Evolutionary conservation across 2,797 vertebrate species (phyloP), one percentile per base, ranked within the genome.

Genomic region (Sphaeramia orbicularis): DNA sequence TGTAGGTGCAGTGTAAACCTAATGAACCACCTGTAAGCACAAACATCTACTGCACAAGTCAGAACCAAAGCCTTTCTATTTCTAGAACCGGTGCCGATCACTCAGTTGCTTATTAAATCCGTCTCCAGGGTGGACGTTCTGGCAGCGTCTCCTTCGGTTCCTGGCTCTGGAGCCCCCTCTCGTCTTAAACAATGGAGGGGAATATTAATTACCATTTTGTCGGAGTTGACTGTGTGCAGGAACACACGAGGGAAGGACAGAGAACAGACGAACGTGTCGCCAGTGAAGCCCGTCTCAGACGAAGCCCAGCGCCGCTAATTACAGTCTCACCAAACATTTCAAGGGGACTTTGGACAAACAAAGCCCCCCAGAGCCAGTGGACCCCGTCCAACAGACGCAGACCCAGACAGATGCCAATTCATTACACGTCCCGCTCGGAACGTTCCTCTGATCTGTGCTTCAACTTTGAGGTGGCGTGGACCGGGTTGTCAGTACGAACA

Each of bases 201-300:
- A 87, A 90, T 92, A 92, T 91, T 92, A 91, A 93, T 92, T 93
- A 90, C 68, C 71, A 74, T 90, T 93, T 91, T 86, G 73, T 91
- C 88, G 58, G 80, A 86, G 88, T 83, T 86, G 80, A 90, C 69
- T 81, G 78, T 71, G 73, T 76, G 74, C 76, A 63, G 45, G 70
- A 76, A 65, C 74, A 80, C 85, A 87, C 79, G 32, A 55, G 89
- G 85, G 87, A 88, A 71, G 55, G 41, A 75, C 65, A 57, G 65
- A 76, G 65, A 65, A 67, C 11, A 42, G 14, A 60, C 66, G 59
- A 66, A 65, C 65, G 50, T 53, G 11, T 54, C 52, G 65, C 57
- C 37, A 54, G 81, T 56, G 65, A 78, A 83, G 84, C 86, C 69
- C 24, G 49, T 86, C 86, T 82, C 80, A 70, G 76, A 84, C 53